A percentile compares a stretch with the other conserved stretches of the same genome.
Evolutionary conservation across 2,113 vertebrate species (phyloP).

Genomic region (Oreotragus oreotragus): DNA sequence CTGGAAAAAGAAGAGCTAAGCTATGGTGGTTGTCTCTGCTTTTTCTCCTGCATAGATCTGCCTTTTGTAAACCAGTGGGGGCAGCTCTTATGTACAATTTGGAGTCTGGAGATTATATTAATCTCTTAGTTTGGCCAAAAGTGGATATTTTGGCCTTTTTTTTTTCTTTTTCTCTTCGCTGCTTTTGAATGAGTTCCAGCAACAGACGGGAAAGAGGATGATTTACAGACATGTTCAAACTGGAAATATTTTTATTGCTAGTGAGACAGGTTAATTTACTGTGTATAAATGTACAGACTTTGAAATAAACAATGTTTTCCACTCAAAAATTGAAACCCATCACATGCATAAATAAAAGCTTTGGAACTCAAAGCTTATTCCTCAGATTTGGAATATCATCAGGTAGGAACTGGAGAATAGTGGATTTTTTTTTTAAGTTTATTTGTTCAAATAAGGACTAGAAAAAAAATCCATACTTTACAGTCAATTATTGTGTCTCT

Average conservation of each 20-base stretch:
- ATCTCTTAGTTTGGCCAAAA: constrained; percentile 20
- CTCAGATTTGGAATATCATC: neutral
- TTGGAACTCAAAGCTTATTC: neutral
- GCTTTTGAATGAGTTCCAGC: constrained; percentile 8
- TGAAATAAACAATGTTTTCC: neutral
- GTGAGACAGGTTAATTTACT: neutral
- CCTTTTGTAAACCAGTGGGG: neutral
- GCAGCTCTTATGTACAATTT: neutral
- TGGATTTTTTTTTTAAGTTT: neutral
- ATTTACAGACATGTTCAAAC: neutral
- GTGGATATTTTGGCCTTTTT: neutral
- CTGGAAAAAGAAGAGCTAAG: neutral
- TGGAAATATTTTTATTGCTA: constrained; percentile 3
- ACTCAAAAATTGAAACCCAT: neutral
- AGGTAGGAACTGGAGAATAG: neutral
- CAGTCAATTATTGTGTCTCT: neutral
- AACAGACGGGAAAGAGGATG: neutral
- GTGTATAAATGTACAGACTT: neutral
- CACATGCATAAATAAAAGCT: neutral
- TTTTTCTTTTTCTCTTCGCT: neutral
- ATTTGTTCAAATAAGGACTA: neutral
- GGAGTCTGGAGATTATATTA: neutral
- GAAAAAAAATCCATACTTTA: neutral
- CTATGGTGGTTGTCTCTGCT: neutral
- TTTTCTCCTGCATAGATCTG: neutral